Base-by-base conservation (phyloP, 2,113 vertebrate species). In the Daphoenositta chrysoptera region DNA sequence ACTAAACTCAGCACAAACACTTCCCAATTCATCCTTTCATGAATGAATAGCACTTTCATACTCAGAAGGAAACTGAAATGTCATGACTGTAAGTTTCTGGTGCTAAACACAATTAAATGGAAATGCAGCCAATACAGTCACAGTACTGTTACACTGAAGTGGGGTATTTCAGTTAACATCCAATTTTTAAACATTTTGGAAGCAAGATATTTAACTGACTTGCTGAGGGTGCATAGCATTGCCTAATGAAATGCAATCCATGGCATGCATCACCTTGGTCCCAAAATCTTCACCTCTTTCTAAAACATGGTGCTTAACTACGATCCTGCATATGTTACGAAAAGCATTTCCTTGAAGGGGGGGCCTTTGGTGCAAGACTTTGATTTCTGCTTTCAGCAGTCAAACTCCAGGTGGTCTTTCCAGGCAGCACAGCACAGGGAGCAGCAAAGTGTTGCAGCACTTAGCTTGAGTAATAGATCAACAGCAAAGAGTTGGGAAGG, bases 81-180 rank as follows among this genome's bases (percentile, higher is more conserved):
- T 26, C 16, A 39, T 0, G 0, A 61, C 61, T n/a, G 18, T 24
- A 51, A 0, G 0, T 71, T 71, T 63, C 21, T 35, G 47, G 27
- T 10, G 26, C 53, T 84, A 19, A 63, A 72, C 50, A 80, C 50
- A 83, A 72, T 72, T 47, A 70, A 70, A 64, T 6, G 9, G 47
- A 15, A 53, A 82, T 1, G 20, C 5, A 68, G 73, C 28, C 28
- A 37, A 56, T n/a, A 60, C 63, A 82, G 12, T 63, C 72, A 42
- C 1, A 1, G 40, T 1, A 1, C 54, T 73, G 44, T 60, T 75
- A 75, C 9, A 26, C 1, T 47, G 37, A 44, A 40, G 40, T 15
- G 13, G 7, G 4, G 6, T 23, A 56, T 53, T 72, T 65, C 35
- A 47, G 17, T 18, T 51, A 77, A 30, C 6, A 60, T 35, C 6